These are phyloP conservation scores for Macroteleia sp. DNA, from an alignment of 2,888 invertebrate genomes.

Conservation along the genomic window DNA sequence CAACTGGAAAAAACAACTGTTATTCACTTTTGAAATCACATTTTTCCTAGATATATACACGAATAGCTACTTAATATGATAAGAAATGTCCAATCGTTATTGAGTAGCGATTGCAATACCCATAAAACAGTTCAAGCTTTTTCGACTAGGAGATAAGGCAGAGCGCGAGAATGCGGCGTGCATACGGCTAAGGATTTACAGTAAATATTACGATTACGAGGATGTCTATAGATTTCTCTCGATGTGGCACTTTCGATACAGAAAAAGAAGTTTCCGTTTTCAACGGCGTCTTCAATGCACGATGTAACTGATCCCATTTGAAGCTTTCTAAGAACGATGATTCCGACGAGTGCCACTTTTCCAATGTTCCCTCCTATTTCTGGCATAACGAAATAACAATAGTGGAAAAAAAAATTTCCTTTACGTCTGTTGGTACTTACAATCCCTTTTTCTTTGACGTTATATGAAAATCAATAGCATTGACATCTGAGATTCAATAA, in stretches of 20 bases:
- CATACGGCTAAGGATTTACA: constrained; percentile 57
- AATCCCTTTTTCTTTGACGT: too few species aligned
- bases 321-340: constrained; percentile 58
- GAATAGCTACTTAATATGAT: constrained; percentile 57
- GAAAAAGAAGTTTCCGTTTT: constrained; percentile 49
- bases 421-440: too few species aligned
- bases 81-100: constrained; percentile 60
- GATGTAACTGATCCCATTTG: constrained; percentile 63
- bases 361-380: constrained; percentile 24
- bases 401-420: constrained; percentile 52
- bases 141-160: constrained; percentile 59
- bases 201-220: constrained; percentile 65
- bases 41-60: constrained; percentile 38
- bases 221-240: constrained; percentile 59
- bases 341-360: constrained; percentile 42
- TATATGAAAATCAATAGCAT: too few species aligned
- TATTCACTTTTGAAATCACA: constrained; percentile 12
- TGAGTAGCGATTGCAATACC: constrained; percentile 39
- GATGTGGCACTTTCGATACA: constrained; percentile 42
- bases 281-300: constrained; percentile 47
- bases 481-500: too few species aligned
- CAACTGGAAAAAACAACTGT: constrained; percentile 16
- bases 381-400: constrained; percentile 34
- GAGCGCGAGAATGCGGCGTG: constrained; percentile 51
- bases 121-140: constrained; percentile 61